phyloP scores from a whole-genome alignment of 92 coral and sea anemone genomes.

The Paramuricea clavata region DNA sequence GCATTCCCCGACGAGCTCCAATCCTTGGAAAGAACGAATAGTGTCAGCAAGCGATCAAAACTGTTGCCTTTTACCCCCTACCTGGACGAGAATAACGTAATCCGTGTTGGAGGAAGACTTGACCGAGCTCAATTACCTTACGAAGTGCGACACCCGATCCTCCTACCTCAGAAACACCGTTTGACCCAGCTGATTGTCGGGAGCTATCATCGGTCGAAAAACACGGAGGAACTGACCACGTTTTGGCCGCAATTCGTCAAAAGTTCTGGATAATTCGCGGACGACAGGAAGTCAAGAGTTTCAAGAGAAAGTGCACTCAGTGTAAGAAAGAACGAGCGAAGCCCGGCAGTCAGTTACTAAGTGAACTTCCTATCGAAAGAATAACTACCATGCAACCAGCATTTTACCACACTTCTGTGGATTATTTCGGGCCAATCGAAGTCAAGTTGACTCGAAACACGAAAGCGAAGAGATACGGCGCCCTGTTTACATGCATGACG shows the following conservation, averaged over 20 bases:
- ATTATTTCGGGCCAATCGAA: constrained; percentile 19
- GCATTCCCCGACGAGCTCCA: constrained; percentile 9
- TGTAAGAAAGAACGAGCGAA: constrained; percentile 23
- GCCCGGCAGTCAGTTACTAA: constrained; percentile 12
- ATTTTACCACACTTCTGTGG: constrained; percentile 28
- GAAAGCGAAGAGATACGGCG: constrained; percentile 23
- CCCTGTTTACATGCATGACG: constrained; percentile 36
- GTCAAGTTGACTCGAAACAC: constrained; percentile 36
- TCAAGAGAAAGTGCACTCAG: not conserved
- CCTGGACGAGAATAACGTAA: constrained; percentile 19
- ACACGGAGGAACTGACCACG: constrained; percentile 33
- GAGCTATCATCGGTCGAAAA: constrained; percentile 9
- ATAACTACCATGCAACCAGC: constrained; percentile 25
- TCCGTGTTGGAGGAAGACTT: constrained; percentile 28
- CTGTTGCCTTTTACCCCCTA: constrained; percentile 24
- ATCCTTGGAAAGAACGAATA: constrained; percentile 28
- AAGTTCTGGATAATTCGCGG: constrained; percentile 40
- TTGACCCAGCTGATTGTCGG: constrained; percentile 31
- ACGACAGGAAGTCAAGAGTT: constrained; percentile 26
- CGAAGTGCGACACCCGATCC: constrained; percentile 7
- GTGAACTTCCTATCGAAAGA: constrained; percentile 39
- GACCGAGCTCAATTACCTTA: constrained; percentile 14
- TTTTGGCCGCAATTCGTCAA: constrained; percentile 32
- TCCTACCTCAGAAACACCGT: constrained; percentile 39
- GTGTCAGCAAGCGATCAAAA: not conserved